Conservation (phyloP, 2,113 vertebrate species). For the Thamnaconus septentrionalis region DNA sequence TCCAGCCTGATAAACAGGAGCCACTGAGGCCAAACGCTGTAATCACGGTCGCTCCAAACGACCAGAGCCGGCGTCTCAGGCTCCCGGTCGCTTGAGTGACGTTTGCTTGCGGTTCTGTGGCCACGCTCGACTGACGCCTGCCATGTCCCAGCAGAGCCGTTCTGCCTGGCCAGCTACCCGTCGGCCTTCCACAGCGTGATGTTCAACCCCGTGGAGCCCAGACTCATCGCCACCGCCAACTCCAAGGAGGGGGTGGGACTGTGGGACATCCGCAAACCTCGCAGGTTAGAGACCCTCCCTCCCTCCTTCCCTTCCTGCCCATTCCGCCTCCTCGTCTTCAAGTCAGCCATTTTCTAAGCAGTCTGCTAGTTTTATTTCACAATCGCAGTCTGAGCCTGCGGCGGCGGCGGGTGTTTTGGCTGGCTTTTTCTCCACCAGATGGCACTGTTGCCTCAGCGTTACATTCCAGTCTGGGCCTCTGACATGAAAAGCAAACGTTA, state of each 20-base stretch:
- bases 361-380: no score
- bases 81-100: no score
- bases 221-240: slow-evolving; percentile 95
- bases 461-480: no score
- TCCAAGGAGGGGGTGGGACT: slow-evolving; percentile 98
- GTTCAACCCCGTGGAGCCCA: slow-evolving; percentile 97
- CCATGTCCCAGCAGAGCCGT: slow-evolving; percentile 82
- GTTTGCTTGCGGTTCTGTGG: no score
- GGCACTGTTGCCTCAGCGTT: slow-evolving; percentile 15
- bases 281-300: slow-evolving; percentile 80
- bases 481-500: slow-evolving; percentile 20
- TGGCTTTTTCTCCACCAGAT: slow-evolving; percentile 35
- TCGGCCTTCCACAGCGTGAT: slow-evolving; percentile 99
- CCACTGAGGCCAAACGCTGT: no score
- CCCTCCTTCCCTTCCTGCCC: no score
- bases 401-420: no score
- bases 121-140: no score
- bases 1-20: no score
- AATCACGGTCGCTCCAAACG: no score
- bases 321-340: background rate
- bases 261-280: slow-evolving; percentile 98
- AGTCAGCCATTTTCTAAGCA: background rate
- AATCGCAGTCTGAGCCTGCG: no score
- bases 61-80: no score
- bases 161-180: slow-evolving; percentile 97